Evolutionary conservation across 2,797 vertebrate species (phyloP), one percentile per base, ranked within the genome.

Genomic region (Enteromius viviparus): DNA sequence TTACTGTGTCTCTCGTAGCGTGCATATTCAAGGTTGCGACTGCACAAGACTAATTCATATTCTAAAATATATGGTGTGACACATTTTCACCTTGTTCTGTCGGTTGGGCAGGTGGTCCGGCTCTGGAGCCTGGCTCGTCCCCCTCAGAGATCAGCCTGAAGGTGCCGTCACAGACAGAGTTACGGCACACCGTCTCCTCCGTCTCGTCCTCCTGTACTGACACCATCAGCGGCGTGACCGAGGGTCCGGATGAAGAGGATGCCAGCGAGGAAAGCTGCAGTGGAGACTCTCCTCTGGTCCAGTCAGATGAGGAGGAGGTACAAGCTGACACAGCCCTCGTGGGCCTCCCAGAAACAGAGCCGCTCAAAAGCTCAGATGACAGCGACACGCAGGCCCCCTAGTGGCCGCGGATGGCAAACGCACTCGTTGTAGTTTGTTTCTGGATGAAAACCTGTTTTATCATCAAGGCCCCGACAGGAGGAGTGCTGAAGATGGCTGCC

Each of bases 221-320:
- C 45, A 91, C 89, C 0, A 87, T 89, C 0, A 91, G 92, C 17
- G 88, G 87, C 19, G 84, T 84, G 17, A 89, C 45, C 9, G 87
- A 85, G 84, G 85, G 87, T 17, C 89, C 81, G 1, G 91, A 90
- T 1, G 90, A 89, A 65, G 86, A 91, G 17, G 91, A 92, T 5
- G 84, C 6, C 1, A 86, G 45, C 19, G 93, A 94, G 45, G 90
- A 90, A 29, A 95, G 95, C 76, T 89, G 87, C 23, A 77, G 86
- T 0, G 87, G 89, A 0, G 93, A 95, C 4, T 91, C 92, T 0
- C 97, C 94, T 0, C 51, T 95, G 3, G 90, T 98, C 10, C 97
- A 98, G 90, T 96, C 95, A 0, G 97, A 99, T 0, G 98, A 98
- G 81, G 98, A 99, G 78, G 97, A 98, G 3, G 91, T 99, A 29